Percentiles rank a stretch among this genome's conserved stretches.
These are phyloP conservation scores for Radopholus similis DNA, from an alignment of 1,140 invertebrate genomes.

Conservation along the genomic window DNA sequence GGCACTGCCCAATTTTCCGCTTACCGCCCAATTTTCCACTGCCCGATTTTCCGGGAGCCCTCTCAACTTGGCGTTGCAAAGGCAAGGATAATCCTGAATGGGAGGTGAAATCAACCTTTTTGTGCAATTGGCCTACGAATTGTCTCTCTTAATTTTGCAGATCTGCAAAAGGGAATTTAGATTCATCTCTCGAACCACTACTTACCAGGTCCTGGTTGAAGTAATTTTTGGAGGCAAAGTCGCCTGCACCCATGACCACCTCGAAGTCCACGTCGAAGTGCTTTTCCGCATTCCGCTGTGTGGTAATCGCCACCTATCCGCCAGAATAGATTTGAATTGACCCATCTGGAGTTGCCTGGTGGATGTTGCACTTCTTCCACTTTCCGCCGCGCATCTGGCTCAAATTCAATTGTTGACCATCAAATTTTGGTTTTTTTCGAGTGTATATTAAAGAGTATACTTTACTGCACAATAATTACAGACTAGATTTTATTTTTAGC, in stretches of 20 bases:
- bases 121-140: conserved; percentile 27
- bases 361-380: conserved; percentile 45
- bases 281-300: conserved; percentile 30
- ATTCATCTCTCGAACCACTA: not conserved
- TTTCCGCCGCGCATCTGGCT: conserved; percentile 25
- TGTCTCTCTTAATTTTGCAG: conserved; percentile 38
- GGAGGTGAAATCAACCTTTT: not conserved
- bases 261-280: conserved; percentile 38
- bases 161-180: conserved; percentile 5
- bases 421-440: too few relatives aligned
- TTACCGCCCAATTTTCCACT: too few relatives aligned
- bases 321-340: not conserved
- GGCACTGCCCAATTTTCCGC: too few relatives aligned
- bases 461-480: too few relatives aligned
- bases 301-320: conserved; percentile 18
- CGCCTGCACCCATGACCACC: conserved; percentile 34
- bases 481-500: too few relatives aligned
- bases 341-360: conserved; percentile 27
- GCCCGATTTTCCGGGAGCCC: not conserved
- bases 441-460: too few relatives aligned
- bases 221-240: conserved; percentile 39
- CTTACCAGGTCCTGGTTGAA: conserved; percentile 25
- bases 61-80: conserved; percentile 21
- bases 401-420: conserved; percentile 39
- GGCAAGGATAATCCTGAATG: conserved; percentile 16